These are phyloP conservation scores for Oryctolagus cuniculus DNA, from an alignment of 2,113 vertebrate species.

Conservation along the genomic window DNA sequence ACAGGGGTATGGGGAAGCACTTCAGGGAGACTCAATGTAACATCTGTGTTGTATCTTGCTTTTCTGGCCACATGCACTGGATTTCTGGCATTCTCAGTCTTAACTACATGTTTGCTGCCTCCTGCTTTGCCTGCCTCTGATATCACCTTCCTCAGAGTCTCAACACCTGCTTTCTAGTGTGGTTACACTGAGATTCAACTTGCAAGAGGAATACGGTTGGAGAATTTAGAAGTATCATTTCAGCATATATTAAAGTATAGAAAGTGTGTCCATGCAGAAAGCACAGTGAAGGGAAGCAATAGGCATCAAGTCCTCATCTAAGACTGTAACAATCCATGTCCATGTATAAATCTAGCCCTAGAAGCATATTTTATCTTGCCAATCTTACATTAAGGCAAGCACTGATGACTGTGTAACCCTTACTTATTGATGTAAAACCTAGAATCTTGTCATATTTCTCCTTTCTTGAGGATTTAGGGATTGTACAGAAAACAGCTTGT, in stretches of 20 bases:
- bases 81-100: not conserved
- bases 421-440: not conserved
- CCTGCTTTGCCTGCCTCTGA: not conserved
- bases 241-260: not conserved
- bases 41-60: not conserved
- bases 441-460: not conserved
- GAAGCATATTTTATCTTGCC: not conserved
- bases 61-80: not conserved
- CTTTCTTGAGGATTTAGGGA: not conserved
- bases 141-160: not conserved
- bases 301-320: too few relatives aligned
- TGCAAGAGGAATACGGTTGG: not conserved
- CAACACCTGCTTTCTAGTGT: not conserved
- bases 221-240: not conserved
- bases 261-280: not conserved
- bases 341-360: too few relatives aligned
- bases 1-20: not conserved
- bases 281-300: not conserved
- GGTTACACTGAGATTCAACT: not conserved
- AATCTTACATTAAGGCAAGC: not conserved
- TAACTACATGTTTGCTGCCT: not conserved
- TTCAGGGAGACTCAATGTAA: not conserved
- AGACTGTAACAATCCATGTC: not conserved
- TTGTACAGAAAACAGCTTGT: not conserved
- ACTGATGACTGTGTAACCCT: not conserved